Conservation (phyloP, 2,888 invertebrate species). For the Scaptomyza cyrtandrae region DNA sequence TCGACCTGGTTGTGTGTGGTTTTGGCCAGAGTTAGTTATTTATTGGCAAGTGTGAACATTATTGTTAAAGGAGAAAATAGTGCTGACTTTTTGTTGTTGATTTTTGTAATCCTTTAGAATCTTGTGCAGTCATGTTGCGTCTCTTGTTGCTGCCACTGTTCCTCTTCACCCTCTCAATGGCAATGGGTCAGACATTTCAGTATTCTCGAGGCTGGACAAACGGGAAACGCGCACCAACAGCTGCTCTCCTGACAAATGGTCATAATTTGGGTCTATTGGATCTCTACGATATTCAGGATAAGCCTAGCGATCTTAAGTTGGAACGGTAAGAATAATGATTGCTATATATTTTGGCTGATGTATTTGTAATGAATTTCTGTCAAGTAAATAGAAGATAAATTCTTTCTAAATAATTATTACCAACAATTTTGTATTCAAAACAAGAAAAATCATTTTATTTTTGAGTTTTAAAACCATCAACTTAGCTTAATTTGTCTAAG, state of each 20-base stretch:
- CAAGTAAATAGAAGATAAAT: no score
- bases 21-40: conserved; percentile 15
- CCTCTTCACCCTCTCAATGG: conserved; percentile 77
- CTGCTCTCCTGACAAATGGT: conserved; percentile 38
- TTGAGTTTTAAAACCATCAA: no score
- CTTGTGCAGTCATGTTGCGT: conserved; percentile 67
- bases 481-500: no score
- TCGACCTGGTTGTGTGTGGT: conserved; percentile 39
- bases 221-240: conserved; percentile 86
- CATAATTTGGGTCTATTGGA: conserved; percentile 71
- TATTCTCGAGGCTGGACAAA: conserved; percentile 92
- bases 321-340: conserved; percentile 73
- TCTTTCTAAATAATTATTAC: no score
- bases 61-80: neutral
- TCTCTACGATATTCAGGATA: conserved; percentile 76
- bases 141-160: conserved; percentile 71
- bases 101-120: neutral
- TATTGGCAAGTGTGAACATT: conserved; percentile 36
- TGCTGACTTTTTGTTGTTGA: neutral
- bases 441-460: no score
- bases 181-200: conserved; percentile 89
- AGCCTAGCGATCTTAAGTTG: conserved; percentile 71
- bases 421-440: no score
- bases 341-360: no score
- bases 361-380: no score